These are phyloP conservation scores for Lepidocyrtinus sp. DNA, from an alignment of 2,888 invertebrate genomes.

Conservation along the genomic window DNA sequence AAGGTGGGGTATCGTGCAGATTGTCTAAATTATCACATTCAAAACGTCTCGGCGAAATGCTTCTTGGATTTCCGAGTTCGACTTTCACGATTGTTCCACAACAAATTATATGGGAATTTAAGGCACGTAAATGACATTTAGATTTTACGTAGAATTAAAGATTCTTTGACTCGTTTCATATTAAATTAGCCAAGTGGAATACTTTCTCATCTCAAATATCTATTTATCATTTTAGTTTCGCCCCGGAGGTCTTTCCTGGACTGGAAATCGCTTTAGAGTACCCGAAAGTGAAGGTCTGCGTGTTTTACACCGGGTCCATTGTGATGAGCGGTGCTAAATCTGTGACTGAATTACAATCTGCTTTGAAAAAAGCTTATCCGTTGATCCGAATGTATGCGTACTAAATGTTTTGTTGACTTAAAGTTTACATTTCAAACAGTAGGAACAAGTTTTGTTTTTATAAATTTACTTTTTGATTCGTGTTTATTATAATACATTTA, in stretches of 20 bases:
- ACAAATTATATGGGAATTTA: constrained; percentile 31
- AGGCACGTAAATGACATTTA: no score
- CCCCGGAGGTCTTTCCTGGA: constrained; percentile 78
- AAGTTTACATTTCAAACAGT: no score
- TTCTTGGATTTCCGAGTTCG: constrained; percentile 78
- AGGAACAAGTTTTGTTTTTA: no score
- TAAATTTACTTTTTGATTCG: no score
- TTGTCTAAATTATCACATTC: constrained; percentile 75
- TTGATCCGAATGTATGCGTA: constrained; percentile 71
- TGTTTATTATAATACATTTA: no score
- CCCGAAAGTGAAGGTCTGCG: constrained; percentile 77
- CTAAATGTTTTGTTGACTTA: no score
- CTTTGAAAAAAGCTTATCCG: constrained; percentile 76
- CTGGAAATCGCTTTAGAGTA: constrained; percentile 78
- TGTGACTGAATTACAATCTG: constrained; percentile 75
- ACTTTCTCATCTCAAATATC: neutral
- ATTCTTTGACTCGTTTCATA: neutral
- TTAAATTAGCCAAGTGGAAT: neutral
- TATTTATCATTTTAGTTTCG: constrained; percentile 73
- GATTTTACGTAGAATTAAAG: neutral
- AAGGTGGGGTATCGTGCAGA: constrained; percentile 76
- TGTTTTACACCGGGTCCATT: constrained; percentile 78
- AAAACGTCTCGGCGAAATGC: constrained; percentile 78
- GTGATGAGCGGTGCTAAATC: constrained; percentile 77
- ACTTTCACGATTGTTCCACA: constrained; percentile 75